Evolutionary conservation across 2,888 invertebrate genomes (phyloP), one percentile per base, ranked within the genome.

Genomic region (Julus scanicus): DNA sequence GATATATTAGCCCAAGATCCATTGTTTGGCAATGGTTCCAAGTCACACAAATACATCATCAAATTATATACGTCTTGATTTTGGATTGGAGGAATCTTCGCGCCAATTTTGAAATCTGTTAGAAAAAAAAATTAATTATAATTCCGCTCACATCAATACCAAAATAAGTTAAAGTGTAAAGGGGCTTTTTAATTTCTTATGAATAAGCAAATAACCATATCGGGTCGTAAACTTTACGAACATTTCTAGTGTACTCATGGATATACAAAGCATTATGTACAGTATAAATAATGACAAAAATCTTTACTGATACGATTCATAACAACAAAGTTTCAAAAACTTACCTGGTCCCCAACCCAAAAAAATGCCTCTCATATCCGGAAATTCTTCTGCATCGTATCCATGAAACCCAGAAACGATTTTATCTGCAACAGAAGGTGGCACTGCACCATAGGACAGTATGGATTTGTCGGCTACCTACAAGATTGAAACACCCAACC

Each of bases 1-100:
- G 49, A 39, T 44, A 87, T 83, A 40, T 63, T 71, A 3, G 29
- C 44, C 88, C 88, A 88, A 84, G 84, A 48, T 48, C 88, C 88
- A 53, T 88, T 84, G 57, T 88, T 88, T n/a, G 92, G 91, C 0
- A 92, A 92, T 0, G 94, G 93, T 4, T 92, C 90, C 20, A 95
- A 90, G 57, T 94, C 92, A 6, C 95, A 91, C 85, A 95, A 93
- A 89, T 94, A 92, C 90, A 95, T 94, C 90, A 95, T 94, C 29
- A 96, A 91, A 83, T 94, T 94, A 91, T 94, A 95, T 83, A 95
- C 91, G 92, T 96, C 95, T n/a, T 95, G 93, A 86, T 93, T 94
- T 88, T 94, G 92, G 89, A 95, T 95, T 0, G 95, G 94, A 6
- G 93, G 90, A 37, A 90, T 90, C 15, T 91, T 90, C 80, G 90